A percentile compares a stretch with the other conserved stretches of the same genome.
These are phyloP conservation scores for Poeciliopsis infans DNA, from an alignment of 2,797 vertebrate species.

Conservation along the genomic window DNA sequence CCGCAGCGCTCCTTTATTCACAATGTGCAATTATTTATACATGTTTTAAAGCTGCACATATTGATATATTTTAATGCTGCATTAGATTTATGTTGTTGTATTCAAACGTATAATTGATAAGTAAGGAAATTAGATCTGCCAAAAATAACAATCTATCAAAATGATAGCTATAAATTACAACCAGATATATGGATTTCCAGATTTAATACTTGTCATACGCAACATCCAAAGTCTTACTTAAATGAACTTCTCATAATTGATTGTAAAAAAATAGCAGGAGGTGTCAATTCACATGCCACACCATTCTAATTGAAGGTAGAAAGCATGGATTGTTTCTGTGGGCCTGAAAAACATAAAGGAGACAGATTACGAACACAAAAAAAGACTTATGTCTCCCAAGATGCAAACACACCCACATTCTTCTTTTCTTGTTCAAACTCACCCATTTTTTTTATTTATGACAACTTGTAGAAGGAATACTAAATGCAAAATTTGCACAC, in stretches of 20 bases:
- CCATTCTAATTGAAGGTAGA: conserved; percentile 62
- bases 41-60: no score
- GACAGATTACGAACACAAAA: conserved; percentile 41
- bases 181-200: conserved; percentile 54
- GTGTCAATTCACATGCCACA: conserved; percentile 58
- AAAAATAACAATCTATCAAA: conserved; percentile 49
- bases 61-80: not conserved
- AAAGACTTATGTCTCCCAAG: conserved; percentile 11
- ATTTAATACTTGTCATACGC: conserved; percentile 61
- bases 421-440: not conserved
- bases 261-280: conserved; percentile 53
- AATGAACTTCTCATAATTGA: conserved; percentile 61
- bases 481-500: not conserved
- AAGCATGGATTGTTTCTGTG: conserved; percentile 37
- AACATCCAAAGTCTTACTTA: conserved; percentile 68
- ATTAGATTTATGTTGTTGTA: conserved; percentile 17
- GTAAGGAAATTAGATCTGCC: conserved; percentile 53
- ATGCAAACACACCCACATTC: conserved; percentile 23
- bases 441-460: not conserved
- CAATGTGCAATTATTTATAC: conserved; percentile 24
- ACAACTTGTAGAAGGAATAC: not conserved
- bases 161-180: conserved; percentile 53
- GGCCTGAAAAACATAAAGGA: conserved; percentile 28
- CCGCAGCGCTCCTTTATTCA: conserved; percentile 36
- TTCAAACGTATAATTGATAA: conserved; percentile 37